Conservation (phyloP, 2,797 vertebrate genomes). For the Dermochelys coriacea region DNA sequence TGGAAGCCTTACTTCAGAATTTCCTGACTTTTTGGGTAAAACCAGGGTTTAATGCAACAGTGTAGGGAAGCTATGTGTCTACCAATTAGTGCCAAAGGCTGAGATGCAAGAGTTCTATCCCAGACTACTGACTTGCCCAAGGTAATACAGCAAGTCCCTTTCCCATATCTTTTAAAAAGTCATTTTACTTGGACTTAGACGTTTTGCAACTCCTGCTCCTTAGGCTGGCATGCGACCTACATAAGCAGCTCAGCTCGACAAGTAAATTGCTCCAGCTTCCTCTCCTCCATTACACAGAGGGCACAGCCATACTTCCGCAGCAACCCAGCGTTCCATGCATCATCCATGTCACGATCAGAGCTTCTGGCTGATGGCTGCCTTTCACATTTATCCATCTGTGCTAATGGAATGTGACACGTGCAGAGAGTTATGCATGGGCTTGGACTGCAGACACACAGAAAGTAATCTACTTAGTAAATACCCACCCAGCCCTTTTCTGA, state of each 20-base stretch:
- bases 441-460: background rate
- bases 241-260: background rate
- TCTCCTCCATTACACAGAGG: background rate
- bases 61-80: background rate
- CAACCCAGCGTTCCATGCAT: background rate
- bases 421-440: background rate
- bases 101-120: background rate
- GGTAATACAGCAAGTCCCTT: background rate
- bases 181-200: background rate
- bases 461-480: conserved; percentile 15
- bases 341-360: background rate
- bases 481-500: background rate
- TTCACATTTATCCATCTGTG: background rate
- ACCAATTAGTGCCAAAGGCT: background rate
- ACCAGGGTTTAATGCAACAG: background rate
- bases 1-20: background rate
- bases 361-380: background rate
- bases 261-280: background rate
- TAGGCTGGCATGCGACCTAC: background rate
- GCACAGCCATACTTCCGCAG: background rate
- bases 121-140: background rate
- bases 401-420: conserved; percentile 2
- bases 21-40: background rate
- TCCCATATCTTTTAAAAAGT: background rate
- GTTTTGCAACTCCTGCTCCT: background rate